Evolutionary conservation across 2,113 vertebrate genomes (phyloP), one percentile per base, ranked within the genome.

Genomic region (Centropus unirufus): DNA sequence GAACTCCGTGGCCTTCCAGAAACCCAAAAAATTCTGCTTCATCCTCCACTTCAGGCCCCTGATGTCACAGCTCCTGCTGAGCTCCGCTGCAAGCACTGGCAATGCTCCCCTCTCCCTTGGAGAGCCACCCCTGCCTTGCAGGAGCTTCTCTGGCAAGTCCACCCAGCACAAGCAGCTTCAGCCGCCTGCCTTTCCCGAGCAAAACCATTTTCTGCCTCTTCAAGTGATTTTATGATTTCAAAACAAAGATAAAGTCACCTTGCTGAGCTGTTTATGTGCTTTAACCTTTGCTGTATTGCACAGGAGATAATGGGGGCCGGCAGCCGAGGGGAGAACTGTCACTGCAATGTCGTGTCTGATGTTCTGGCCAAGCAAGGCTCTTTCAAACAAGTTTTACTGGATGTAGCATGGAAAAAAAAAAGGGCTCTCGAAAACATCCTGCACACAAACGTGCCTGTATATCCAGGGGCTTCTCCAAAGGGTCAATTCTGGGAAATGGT

Each of bases 11-110:
- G 62, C 46, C n/a, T 55, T 63, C 44, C 39, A 44, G 2, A 21
- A 58, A 13, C 24, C 19, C 57, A 34, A 2, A 4, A 22, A 52
- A 54, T 32, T 26, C 44, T 34, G 70, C 62, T n/a, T 22, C 3
- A 39, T 9, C 15, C 27, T 7, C 12, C 6, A 0, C 40, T 8
- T 15, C 24, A 12, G 4, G 46, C 7, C 46, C 15, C 23, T 17
- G 36, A 11, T 32, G n/a, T 52, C n/a, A 21, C 3, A 3, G 42
- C 32, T 51, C 30, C n/a, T 6, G 47, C 6, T 7, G 68, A 30
- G 80, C 63, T 47, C 22, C 11, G 0, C n/a, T 1, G 0, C 8
- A 5, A 8, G 46, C 47, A 0, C 24, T 6, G 82, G 27, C 47
- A 11, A 0, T 7, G 0, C 5, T 11, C 3, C 19, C 32, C 32